A percentile compares a stretch with the other conserved stretches of the same genome.
Conservation (phyloP, 1,140 invertebrate species). For the Gonioctena quinquepunctata region DNA sequence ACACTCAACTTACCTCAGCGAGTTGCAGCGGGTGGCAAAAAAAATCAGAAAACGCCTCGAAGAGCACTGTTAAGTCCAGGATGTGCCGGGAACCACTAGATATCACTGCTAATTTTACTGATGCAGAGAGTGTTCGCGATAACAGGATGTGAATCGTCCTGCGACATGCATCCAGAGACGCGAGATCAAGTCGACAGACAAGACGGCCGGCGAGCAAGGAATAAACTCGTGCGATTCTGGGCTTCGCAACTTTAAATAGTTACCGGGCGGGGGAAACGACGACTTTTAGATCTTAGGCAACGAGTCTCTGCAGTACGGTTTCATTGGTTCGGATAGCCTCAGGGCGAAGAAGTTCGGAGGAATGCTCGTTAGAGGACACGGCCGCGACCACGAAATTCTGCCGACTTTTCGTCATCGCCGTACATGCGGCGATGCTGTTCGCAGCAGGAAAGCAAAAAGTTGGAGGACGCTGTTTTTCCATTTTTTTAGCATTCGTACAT, state of each 20-base stretch:
- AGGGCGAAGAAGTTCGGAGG: background rate
- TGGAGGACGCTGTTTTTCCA: background rate
- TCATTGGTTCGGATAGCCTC: background rate
- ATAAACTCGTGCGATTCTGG: conserved; percentile 14
- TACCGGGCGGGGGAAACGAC: conserved; percentile 10
- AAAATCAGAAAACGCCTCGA: background rate
- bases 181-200: background rate
- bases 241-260: conserved; percentile 20
- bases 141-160: background rate
- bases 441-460: background rate
- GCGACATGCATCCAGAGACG: background rate
- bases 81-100: background rate
- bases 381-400: background rate
- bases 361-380: background rate
- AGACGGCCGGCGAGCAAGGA: background rate
- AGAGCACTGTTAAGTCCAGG: conserved; percentile 6
- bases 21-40: background rate
- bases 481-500: too few species aligned
- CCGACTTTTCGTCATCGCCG: background rate
- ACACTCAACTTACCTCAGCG: conserved; percentile 11
- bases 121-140: conserved; percentile 8
- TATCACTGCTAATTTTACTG: background rate
- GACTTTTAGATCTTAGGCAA: conserved; percentile 3
- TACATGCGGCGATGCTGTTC: background rate
- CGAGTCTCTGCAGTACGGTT: conserved; percentile 7